Evolutionary conservation across 2,888 invertebrate species (phyloP).

Genomic region (Ochropleura leucogaster): DNA sequence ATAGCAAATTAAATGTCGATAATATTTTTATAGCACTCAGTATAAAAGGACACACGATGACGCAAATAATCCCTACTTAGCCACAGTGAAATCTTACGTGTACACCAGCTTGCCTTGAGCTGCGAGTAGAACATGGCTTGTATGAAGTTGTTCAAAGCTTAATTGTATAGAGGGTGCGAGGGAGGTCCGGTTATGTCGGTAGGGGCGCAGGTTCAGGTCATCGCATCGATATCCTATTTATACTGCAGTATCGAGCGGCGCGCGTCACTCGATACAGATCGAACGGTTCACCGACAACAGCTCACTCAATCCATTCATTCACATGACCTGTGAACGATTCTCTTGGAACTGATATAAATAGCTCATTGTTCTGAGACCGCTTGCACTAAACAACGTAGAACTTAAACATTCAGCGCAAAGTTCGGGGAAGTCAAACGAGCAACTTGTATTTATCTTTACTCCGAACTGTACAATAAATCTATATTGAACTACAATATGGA

Average conservation of each 20-base stretch:
- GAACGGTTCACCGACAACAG: neutral
- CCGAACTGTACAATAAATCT: slow-evolving; percentile 34
- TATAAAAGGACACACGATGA: slow-evolving; percentile 31
- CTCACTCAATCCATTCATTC: slow-evolving; percentile 3
- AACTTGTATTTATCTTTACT: slow-evolving; percentile 23
- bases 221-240: slow-evolving; percentile 75
- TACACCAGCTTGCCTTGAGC: slow-evolving; percentile 28
- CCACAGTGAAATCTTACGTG: slow-evolving; percentile 43
- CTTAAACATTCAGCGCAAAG: slow-evolving; percentile 8
- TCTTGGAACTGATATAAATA: slow-evolving; percentile 16
- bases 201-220: slow-evolving; percentile 60
- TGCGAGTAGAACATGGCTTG: neutral
- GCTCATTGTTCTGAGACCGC: neutral
- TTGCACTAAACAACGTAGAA: slow-evolving; percentile 21
- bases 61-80: slow-evolving; percentile 50
- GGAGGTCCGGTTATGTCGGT: slow-evolving; percentile 37
- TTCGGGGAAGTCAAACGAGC: slow-evolving; percentile 12
- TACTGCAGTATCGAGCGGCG: slow-evolving; percentile 75
- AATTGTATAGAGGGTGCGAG: neutral
- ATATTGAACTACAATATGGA: slow-evolving; percentile 23
- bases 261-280: slow-evolving; percentile 16
- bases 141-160: slow-evolving; percentile 8
- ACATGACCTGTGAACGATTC: neutral
- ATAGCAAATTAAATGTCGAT: slow-evolving; percentile 13
- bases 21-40: slow-evolving; percentile 25